Percentiles rank a stretch among this genome's conserved stretches.
These are phyloP conservation scores for Atherinosoma microstoma DNA, from an alignment of 2,797 vertebrate species.

Conservation along the genomic window DNA sequence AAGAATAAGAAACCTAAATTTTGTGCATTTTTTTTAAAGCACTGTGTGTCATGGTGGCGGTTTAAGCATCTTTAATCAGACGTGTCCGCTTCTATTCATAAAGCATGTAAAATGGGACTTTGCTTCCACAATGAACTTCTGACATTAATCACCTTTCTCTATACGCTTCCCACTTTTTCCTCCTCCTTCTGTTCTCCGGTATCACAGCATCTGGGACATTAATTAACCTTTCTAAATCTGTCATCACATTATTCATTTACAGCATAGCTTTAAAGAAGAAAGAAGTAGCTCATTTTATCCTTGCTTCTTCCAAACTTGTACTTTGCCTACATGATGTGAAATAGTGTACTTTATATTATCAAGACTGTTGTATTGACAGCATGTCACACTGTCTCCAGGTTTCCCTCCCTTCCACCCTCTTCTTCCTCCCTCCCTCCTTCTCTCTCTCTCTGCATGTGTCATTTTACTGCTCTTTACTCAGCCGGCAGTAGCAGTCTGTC, in stretches of 20 bases:
- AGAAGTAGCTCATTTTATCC: not conserved
- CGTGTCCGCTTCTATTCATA: not conserved
- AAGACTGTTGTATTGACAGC: not conserved
- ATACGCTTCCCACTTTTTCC: not conserved
- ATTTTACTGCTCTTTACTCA: conserved; percentile 57
- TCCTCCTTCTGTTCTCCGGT: not conserved
- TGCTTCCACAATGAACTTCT: not conserved
- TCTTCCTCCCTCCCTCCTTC: not conserved
- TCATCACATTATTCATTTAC: conserved; percentile 45
- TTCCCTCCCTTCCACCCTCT: conserved; percentile 41
- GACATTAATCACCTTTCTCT: conserved; percentile 24
- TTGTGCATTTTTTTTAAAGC: not conserved
- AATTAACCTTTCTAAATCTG: conserved; percentile 50
- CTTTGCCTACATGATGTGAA: not conserved
- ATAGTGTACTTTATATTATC: not conserved
- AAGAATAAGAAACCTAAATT: not conserved
- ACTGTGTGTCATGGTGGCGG: not conserved
- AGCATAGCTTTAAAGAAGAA: not conserved
- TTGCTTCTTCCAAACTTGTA: not conserved
- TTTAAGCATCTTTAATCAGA: not conserved
- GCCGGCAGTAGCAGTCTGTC: conserved; percentile 58
- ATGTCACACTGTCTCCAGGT: conserved; percentile 32
- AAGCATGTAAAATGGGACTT: not conserved
- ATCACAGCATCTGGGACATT: conserved; percentile 36
- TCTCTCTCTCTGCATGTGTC: conserved; percentile 51